A percentile compares a stretch with the other conserved stretches of the same genome.
These are phyloP conservation scores for Capitulum mitella DNA, from an alignment of 2,888 invertebrate genomes.

Conservation along the genomic window DNA sequence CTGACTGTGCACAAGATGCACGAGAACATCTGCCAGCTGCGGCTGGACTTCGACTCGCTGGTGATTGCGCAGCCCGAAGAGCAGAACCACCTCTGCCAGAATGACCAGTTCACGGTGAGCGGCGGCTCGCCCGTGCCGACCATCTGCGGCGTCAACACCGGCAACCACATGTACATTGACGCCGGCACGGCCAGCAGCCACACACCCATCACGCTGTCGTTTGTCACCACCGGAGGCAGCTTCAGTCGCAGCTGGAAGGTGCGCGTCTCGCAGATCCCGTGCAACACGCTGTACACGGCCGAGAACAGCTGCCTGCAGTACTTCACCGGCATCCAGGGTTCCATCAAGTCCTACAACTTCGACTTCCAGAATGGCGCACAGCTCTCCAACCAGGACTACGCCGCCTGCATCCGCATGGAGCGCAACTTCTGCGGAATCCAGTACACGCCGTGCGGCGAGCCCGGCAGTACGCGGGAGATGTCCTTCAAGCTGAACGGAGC, in stretches of 20 bases:
- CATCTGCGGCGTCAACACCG: conserved; percentile 71
- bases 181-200: conserved; percentile 45
- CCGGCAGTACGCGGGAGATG: conserved; percentile 46
- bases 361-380: conserved; percentile 66
- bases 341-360: conserved; percentile 75
- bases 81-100: conserved; percentile 68
- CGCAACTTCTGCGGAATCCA: conserved; percentile 80
- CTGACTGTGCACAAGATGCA: conserved; percentile 68
- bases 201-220: conserved; percentile 69
- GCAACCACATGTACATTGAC: conserved; percentile 62
- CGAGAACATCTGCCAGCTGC: conserved; percentile 70
- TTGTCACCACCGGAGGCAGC: conserved; percentile 67
- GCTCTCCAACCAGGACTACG: conserved; percentile 81
- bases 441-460: conserved; percentile 65
- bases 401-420: conserved; percentile 74
- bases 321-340: conserved; percentile 69
- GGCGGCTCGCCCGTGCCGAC: conserved; percentile 65
- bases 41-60: conserved; percentile 72
- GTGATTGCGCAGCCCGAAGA: conserved; percentile 66
- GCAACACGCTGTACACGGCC: conserved; percentile 59
- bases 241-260: conserved; percentile 72
- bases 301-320: conserved; percentile 72
- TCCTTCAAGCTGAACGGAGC: not conserved
- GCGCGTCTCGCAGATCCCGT: conserved; percentile 68
- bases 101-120: conserved; percentile 76